phyloP scores from a whole-genome alignment of 2,888 invertebrate genomes.

The Diaperis boleti region DNA sequence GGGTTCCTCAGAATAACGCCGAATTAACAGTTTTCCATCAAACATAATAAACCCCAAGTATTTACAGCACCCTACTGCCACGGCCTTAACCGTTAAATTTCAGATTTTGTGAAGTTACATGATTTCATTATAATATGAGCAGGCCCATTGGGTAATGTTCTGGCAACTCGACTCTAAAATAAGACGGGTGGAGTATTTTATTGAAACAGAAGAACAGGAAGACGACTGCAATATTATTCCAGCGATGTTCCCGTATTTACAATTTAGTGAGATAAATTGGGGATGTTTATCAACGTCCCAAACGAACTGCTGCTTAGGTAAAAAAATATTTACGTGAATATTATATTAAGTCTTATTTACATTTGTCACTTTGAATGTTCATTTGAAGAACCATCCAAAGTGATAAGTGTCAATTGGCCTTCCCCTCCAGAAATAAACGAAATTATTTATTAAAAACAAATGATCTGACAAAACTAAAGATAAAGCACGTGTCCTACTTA shows the following conservation, averaged over 20 bases:
- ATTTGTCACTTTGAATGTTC: no score
- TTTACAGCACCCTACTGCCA: background rate
- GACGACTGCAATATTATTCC: conserved; percentile 47
- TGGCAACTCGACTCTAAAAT: conserved; percentile 48
- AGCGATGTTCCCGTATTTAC: conserved; percentile 21
- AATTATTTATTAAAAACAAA: no score
- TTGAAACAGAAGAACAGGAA: no score
- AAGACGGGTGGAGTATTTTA: no score
- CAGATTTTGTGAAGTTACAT: conserved; percentile 46
- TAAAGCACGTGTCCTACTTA: no score
- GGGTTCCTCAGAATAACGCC: background rate
- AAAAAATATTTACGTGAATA: no score
- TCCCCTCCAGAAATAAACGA: no score
- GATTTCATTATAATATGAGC: conserved; percentile 49
- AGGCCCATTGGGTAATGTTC: conserved; percentile 45
- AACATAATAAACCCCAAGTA: conserved; percentile 3
- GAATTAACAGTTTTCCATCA: no score
- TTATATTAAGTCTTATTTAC: no score
- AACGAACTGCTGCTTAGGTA: conserved; percentile 44
- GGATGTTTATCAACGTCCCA: conserved; percentile 45
- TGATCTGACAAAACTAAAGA: no score
- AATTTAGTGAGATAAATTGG: conserved; percentile 44
- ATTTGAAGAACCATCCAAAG: no score
- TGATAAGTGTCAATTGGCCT: no score
- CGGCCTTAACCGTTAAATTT: conserved; percentile 19